Base-by-base conservation (phyloP, 2,888 invertebrate genomes). In the Thymelicus sylvestris region DNA sequence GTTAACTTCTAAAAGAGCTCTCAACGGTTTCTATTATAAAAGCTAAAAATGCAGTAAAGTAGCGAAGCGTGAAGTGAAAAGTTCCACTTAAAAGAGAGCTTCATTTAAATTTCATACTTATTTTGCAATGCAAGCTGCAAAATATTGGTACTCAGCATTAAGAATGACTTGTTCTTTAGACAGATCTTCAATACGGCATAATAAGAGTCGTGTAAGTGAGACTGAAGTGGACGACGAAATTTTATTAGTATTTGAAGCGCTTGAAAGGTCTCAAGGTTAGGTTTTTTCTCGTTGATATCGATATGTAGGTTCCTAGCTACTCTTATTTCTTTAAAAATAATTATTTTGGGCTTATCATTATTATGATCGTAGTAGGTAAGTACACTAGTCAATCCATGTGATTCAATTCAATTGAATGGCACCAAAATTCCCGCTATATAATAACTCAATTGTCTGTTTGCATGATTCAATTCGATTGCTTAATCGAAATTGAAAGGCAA, bases 11-110 rank as follows among this genome's bases (percentile, higher is more conserved):
- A 73, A 76, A 75, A 79, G 75, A 77, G 78, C 75, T 79, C 74
- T 78, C 72, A 79, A 80, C 76, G 76, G 75, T 79, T 80, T 78
- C 78, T 86, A 82, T 85, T 85, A 86, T 84, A 82, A 83, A 85
- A 86, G 81, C 81, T 86, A 76, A 84, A 87, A 88, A 87, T 85
- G 83, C 83, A 81, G 77, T 78, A 78, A 82, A 86, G 82, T 83
- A 80, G 81, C 77, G 82, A 81, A 84, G 81, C 82, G 81, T 85
- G 80, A 83, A 87, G 85, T 77, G 80, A 82, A 87, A 87, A 87
- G 82, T 88, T 85, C 72, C 72, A 70, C 71, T 74, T 76, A 71
- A 72, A 73, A 75, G 73, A 67, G 68, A 71, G 61, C 70, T 66
- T 74, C 72, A 66, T 70, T 73, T 66, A 66, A 67, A 68, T 66